phyloP scores from a whole-genome alignment of 2,113 vertebrate species.

The Nettapus auritus region DNA sequence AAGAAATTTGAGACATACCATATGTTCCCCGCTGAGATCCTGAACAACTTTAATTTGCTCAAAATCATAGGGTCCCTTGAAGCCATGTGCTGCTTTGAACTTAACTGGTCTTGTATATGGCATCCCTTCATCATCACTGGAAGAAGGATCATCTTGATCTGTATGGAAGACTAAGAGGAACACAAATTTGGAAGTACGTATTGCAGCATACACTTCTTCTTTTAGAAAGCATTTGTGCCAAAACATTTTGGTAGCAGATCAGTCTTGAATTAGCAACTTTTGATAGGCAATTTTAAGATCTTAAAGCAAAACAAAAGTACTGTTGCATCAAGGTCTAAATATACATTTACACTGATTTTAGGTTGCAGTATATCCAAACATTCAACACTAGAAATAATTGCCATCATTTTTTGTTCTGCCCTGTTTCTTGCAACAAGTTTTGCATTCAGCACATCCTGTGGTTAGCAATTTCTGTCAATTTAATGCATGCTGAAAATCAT shows the following conservation, averaged over 20 bases:
- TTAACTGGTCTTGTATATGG: slow-evolving; percentile 96
- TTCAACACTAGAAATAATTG: not conserved
- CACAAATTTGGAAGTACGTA: not conserved
- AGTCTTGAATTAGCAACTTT: not conserved
- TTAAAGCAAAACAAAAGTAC: not conserved
- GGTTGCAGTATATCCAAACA: not conserved
- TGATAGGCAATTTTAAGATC: not conserved
- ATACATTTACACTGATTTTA: not conserved
- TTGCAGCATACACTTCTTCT: not conserved
- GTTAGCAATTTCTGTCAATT: not conserved
- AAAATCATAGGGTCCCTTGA: slow-evolving; percentile 98
- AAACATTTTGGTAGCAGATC: not conserved
- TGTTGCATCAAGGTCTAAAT: not conserved
- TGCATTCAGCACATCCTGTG: not conserved
- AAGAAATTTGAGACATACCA: slow-evolving; percentile 78
- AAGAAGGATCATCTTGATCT: slow-evolving; percentile 96
- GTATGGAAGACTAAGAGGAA: slow-evolving; percentile 90
- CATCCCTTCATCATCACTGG: slow-evolving; percentile 98
- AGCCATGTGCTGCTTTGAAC: slow-evolving; percentile 97
- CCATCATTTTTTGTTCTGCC: not conserved
- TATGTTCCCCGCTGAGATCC: slow-evolving; percentile 97
- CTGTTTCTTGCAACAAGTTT: not conserved
- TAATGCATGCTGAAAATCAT: not conserved
- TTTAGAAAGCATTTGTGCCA: not conserved
- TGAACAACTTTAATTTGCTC: slow-evolving; percentile 97